Evolutionary conservation across 1,140 invertebrate genomes (phyloP).

Genomic region (Drosophila ananassae): DNA sequence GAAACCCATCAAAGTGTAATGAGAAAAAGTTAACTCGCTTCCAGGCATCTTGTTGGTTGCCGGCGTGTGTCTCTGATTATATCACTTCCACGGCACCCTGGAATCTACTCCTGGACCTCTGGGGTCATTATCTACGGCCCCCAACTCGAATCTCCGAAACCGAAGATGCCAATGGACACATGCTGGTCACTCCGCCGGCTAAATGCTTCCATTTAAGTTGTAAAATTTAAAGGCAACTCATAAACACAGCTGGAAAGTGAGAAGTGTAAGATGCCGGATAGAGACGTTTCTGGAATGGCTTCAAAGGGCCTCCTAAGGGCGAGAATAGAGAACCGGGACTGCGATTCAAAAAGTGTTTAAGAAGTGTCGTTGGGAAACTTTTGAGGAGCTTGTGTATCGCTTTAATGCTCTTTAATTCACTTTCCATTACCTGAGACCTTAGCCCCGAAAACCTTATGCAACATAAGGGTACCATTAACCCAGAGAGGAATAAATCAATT

Average conservation of each 20-base stretch:
- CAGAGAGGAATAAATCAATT: constrained; percentile 41
- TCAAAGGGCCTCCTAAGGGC: constrained; percentile 12
- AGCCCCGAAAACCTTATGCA: constrained; percentile 19
- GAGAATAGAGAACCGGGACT: not conserved
- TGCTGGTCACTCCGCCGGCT: constrained; percentile 59
- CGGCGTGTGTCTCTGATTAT: constrained; percentile 60
- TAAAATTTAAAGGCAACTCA: constrained; percentile 75
- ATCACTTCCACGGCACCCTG: constrained; percentile 28
- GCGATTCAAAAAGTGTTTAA: not conserved
- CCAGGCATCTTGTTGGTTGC: constrained; percentile 39
- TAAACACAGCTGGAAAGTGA: constrained; percentile 45
- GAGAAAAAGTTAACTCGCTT: constrained; percentile 70
- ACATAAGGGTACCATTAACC: constrained; percentile 28
- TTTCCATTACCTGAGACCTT: constrained; percentile 27
- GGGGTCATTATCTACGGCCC: constrained; percentile 45
- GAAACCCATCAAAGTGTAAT: constrained; percentile 74
- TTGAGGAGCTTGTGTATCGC: not conserved
- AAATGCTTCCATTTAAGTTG: constrained; percentile 66
- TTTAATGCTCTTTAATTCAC: constrained; percentile 10
- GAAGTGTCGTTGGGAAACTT: not conserved
- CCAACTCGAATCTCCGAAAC: constrained; percentile 9
- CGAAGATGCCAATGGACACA: constrained; percentile 44
- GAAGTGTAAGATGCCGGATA: constrained; percentile 20
- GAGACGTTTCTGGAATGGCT: constrained; percentile 36
- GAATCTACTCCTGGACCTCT: not conserved